These are phyloP conservation scores for Styela plicata DNA, from an alignment of 23 tunicate species.

Conservation along the genomic window DNA sequence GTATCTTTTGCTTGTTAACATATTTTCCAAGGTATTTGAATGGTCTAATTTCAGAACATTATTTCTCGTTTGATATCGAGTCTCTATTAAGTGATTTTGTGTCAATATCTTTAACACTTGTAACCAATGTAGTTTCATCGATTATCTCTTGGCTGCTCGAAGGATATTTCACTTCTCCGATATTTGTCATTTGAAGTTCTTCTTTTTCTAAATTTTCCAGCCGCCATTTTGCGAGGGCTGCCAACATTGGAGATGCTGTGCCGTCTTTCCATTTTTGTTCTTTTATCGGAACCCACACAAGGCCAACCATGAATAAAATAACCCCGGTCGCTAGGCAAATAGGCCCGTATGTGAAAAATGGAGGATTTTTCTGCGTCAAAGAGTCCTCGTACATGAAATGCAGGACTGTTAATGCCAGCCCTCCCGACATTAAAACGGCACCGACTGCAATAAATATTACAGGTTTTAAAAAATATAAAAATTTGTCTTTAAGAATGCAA, in stretches of 20 bases:
- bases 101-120: not conserved
- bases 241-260: slow-evolving; percentile 78
- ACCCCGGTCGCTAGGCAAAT: slow-evolving; percentile 62
- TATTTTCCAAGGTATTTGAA: no score
- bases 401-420: slow-evolving; percentile 52
- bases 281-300: slow-evolving; percentile 83
- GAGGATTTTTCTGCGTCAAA: slow-evolving; percentile 21
- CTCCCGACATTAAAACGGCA: slow-evolving; percentile 38
- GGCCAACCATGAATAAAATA: slow-evolving; percentile 59
- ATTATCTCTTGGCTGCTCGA: not conserved
- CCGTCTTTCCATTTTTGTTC: slow-evolving; percentile 74
- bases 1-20: no score
- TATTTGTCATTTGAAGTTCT: not conserved
- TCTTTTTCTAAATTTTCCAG: slow-evolving; percentile 1
- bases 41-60: no score
- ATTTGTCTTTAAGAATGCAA: slow-evolving; percentile 2
- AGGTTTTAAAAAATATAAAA: slow-evolving; percentile 65
- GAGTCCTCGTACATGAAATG: slow-evolving; percentile 78
- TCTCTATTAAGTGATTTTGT: no score
- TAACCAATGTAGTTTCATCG: not conserved
- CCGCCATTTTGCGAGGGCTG: slow-evolving; percentile 49
- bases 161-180: not conserved
- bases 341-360: slow-evolving; percentile 87
- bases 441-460: slow-evolving; percentile 37
- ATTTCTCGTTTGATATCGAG: no score